phyloP scores from a whole-genome alignment of 2,797 vertebrate species.

The Lagocephalus sceleratus region DNA sequence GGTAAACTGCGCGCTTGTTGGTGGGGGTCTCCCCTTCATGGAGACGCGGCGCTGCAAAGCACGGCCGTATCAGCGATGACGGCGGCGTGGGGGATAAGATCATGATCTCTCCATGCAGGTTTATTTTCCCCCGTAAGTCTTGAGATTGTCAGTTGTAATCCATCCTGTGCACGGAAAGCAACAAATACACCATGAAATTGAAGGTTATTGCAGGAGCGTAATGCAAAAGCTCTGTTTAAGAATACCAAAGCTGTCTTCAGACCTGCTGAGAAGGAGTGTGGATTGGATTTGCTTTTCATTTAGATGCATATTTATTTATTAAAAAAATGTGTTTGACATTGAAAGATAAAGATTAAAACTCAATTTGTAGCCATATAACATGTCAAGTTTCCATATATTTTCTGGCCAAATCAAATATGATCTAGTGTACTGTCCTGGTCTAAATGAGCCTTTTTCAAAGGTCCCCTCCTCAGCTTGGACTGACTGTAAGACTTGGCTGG shows the following conservation, averaged over 20 bases:
- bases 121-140: conserved; percentile 61
- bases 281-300: conserved; percentile 8
- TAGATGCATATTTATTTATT: neutral
- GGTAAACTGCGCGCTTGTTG: conserved; percentile 69
- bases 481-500: conserved; percentile 24
- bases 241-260: conserved; percentile 53
- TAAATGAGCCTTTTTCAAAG: conserved; percentile 34
- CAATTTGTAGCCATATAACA: no score
- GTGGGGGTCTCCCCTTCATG: conserved; percentile 65
- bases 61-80: conserved; percentile 25
- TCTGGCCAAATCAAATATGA: conserved; percentile 3
- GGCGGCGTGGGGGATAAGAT: conserved; percentile 27
- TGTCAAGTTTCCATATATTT: neutral
- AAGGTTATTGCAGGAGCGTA: conserved; percentile 73
- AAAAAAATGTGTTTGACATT: no score
- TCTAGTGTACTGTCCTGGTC: conserved; percentile 17
- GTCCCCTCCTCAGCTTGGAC: conserved; percentile 19
- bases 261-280: neutral
- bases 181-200: conserved; percentile 83
- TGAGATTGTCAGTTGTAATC: conserved; percentile 78
- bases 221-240: conserved; percentile 61
- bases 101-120: conserved; percentile 66
- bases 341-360: no score
- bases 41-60: conserved; percentile 50
- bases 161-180: conserved; percentile 70